Evolutionary conservation across 2,888 invertebrate genomes (phyloP).

Genomic region (Magallana nippona): DNA sequence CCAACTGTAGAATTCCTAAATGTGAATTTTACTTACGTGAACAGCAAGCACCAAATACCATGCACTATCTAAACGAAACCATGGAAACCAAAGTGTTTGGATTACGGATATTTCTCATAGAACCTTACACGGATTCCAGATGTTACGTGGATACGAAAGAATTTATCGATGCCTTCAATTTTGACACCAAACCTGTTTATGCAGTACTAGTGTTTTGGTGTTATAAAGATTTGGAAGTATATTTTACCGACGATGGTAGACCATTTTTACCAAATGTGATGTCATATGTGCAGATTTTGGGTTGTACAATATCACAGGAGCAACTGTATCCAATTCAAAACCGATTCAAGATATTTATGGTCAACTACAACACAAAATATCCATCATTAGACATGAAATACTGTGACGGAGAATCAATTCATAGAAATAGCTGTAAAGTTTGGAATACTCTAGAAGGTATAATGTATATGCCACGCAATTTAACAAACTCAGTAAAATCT

Average conservation of each 20-base stretch:
- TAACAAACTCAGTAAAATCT: background rate
- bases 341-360: conserved; percentile 5
- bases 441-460: conserved; percentile 6
- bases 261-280: background rate
- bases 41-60: background rate
- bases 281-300: background rate
- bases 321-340: background rate
- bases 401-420: background rate
- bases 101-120: background rate
- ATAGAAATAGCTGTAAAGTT: background rate
- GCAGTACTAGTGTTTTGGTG: background rate
- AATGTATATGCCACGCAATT: background rate
- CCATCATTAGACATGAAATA: background rate
- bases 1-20: background rate
- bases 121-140: background rate
- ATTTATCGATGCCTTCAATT: background rate
- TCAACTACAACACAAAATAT: background rate
- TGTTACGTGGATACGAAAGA: background rate
- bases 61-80: background rate
- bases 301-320: background rate
- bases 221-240: background rate
- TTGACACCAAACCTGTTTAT: background rate
- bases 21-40: background rate
- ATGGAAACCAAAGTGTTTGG: background rate
- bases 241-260: background rate